Evolutionary conservation across 37 sponge, comb jelly and placozoan genomes (phyloP).

Genomic region (Chondrilla cf. caribensis): DNA sequence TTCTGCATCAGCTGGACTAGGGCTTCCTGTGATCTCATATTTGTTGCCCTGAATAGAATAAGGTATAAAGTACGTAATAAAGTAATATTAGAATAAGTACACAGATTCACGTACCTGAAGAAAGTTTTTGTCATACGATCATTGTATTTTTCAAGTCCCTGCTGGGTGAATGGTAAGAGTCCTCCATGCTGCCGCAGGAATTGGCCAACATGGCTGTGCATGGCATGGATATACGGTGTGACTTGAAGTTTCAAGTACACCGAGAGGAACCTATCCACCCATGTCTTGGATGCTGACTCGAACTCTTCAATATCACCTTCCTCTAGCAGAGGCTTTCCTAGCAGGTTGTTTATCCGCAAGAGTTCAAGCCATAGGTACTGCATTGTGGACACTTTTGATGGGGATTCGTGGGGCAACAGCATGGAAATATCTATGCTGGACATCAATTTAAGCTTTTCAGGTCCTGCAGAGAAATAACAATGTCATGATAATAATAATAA

Average conservation of each 20-base stretch:
- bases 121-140: not conserved
- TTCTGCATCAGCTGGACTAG: not conserved
- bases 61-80: not conserved
- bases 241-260: not conserved
- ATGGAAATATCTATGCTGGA: not conserved
- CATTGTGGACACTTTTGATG: not conserved
- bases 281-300: not conserved
- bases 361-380: constrained; percentile 19
- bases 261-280: not conserved
- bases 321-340: not conserved
- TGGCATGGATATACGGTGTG: constrained; percentile 30
- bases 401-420: not conserved
- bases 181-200: constrained; percentile 12
- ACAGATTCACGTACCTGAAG: constrained; percentile 1
- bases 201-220: constrained; percentile 11
- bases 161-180: constrained; percentile 24
- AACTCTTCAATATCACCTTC: not conserved
- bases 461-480: not conserved
- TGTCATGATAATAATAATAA: too few species aligned
- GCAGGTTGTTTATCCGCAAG: not conserved
- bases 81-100: not conserved
- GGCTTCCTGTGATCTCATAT: constrained; percentile 4
- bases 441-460: constrained; percentile 31
- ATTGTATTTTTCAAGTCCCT: constrained; percentile 24
- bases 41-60: constrained; percentile 5